Evolutionary conservation across 1,140 invertebrate species (phyloP).

Genomic region (Pseudachorutes palmiensis): DNA sequence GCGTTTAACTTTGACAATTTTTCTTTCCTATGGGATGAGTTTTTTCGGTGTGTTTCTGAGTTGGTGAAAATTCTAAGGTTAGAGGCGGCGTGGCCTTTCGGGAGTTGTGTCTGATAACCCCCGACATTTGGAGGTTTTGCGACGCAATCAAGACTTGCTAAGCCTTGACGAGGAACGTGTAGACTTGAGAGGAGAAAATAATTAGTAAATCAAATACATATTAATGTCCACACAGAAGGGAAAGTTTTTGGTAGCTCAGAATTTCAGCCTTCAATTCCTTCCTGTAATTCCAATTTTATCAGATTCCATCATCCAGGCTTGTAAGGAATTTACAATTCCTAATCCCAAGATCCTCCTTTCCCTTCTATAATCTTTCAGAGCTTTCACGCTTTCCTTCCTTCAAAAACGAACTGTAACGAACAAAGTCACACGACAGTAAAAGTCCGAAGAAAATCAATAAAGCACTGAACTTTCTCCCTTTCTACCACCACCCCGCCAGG

Average conservation of each 20-base stretch:
- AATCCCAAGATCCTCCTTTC: not conserved
- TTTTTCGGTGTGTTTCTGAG: too few relatives aligned
- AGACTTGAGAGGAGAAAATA: not conserved
- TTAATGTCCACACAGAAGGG: not conserved
- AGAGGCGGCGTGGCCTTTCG: too few relatives aligned
- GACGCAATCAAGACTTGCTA: not conserved
- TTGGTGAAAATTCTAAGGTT: too few relatives aligned
- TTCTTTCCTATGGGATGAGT: too few relatives aligned
- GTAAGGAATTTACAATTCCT: not conserved
- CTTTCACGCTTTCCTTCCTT: not conserved
- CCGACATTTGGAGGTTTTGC: not conserved
- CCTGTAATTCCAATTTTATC: not conserved
- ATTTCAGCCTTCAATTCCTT: not conserved
- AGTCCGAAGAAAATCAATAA: constrained; percentile 17
- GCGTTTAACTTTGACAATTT: too few relatives aligned
- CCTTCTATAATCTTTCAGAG: not conserved
- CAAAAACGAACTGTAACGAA: not conserved
- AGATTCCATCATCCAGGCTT: not conserved
- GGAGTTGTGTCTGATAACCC: too few relatives aligned
- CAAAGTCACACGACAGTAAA: constrained; percentile 7
- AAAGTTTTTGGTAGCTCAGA: not conserved
- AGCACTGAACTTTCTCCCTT: constrained; percentile 6
- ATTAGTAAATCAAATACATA: not conserved
- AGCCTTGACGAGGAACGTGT: not conserved
- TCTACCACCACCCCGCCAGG: too few relatives aligned